Percentiles rank a stretch among this genome's conserved stretches.
phyloP scores from a whole-genome alignment of 2,888 invertebrate genomes.

The Bruchidius siliquastri region DNA sequence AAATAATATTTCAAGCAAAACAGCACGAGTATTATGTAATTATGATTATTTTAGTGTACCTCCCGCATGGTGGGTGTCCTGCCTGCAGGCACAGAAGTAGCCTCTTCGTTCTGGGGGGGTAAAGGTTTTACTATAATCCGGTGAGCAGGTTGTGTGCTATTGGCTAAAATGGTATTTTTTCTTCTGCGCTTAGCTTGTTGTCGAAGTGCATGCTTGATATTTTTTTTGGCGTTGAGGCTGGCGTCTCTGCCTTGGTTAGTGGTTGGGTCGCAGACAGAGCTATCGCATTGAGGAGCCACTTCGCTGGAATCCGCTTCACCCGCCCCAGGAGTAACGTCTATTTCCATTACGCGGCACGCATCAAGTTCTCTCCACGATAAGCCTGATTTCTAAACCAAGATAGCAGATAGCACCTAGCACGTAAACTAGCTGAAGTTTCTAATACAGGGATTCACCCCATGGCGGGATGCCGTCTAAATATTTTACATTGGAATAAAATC shows the following conservation, averaged over 20 bases:
- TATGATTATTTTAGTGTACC: slow-evolving; percentile 34
- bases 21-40: slow-evolving; percentile 34
- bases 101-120: slow-evolving; percentile 57
- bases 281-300: slow-evolving; percentile 10
- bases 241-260: slow-evolving; percentile 23
- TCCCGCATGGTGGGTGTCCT: slow-evolving; percentile 75
- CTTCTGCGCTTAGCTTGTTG: slow-evolving; percentile 72
- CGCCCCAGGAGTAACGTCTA: slow-evolving; percentile 42
- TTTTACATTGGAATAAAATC: slow-evolving; percentile 24
- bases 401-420: too few species aligned
- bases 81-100: slow-evolving; percentile 39
- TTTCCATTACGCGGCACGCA: slow-evolving; percentile 45
- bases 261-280: neutral
- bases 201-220: slow-evolving; percentile 71
- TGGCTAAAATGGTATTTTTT: slow-evolving; percentile 69
- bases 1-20: too few species aligned
- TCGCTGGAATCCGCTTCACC: slow-evolving; percentile 26
- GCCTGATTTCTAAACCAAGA: slow-evolving; percentile 15
- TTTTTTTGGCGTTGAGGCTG: slow-evolving; percentile 56
- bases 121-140: slow-evolving; percentile 79
- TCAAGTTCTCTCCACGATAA: slow-evolving; percentile 19
- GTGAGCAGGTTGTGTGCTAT: slow-evolving; percentile 61
- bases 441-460: slow-evolving; percentile 37
- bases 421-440: slow-evolving; percentile 25
- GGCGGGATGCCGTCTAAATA: slow-evolving; percentile 23